phyloP scores from a whole-genome alignment of 2,113 vertebrate species.

The Ammodytes marinus region DNA sequence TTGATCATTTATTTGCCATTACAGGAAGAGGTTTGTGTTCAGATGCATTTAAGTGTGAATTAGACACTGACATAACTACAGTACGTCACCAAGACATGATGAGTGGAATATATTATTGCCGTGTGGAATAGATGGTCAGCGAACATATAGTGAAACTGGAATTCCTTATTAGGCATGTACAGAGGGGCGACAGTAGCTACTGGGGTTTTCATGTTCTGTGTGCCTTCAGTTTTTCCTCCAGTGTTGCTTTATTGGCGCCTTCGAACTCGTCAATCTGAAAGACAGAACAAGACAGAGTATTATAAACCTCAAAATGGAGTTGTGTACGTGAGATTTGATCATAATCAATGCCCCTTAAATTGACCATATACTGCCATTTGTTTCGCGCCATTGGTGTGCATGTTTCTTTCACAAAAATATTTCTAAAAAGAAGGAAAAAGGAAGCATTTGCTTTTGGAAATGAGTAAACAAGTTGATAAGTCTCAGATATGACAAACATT shows the following conservation, averaged over 20 bases:
- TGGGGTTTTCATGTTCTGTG: not conserved
- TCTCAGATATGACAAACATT: too few relatives aligned
- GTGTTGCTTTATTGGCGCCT: constrained; percentile 4
- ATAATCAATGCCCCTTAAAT: too few relatives aligned
- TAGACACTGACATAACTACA: not conserved
- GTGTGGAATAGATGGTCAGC: not conserved
- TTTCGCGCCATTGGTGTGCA: too few relatives aligned
- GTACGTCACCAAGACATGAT: constrained; percentile 3
- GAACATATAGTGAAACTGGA: not conserved
- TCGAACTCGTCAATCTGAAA: constrained; percentile 74
- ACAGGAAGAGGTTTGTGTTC: not conserved
- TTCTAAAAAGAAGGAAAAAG: too few relatives aligned
- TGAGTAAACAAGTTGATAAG: too few relatives aligned
- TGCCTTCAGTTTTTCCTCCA: accelerated
- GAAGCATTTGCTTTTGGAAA: too few relatives aligned
- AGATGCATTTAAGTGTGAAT: not conserved
- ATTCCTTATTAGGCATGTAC: not conserved
- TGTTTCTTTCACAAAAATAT: too few relatives aligned
- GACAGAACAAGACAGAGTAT: not conserved
- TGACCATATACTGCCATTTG: too few relatives aligned
- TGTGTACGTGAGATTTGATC: too few relatives aligned
- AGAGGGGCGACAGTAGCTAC: not conserved
- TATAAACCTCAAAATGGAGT: too few relatives aligned
- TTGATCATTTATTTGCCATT: not conserved
- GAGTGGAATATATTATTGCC: constrained; percentile 24